Conservation (phyloP, 2,113 vertebrate species). For the Hippocampus mohnikei region DNA sequence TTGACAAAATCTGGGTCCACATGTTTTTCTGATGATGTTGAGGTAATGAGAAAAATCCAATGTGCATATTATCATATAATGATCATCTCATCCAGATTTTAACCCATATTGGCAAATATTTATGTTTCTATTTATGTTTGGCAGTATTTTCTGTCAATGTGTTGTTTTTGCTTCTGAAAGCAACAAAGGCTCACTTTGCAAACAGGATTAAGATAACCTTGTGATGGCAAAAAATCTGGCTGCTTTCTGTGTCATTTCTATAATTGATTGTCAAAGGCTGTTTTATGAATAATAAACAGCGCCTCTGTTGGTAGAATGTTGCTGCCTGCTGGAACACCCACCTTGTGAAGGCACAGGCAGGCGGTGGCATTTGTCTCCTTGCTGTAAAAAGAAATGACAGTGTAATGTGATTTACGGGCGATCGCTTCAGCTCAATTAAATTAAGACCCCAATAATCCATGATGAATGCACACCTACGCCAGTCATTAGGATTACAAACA, state of each 20-base stretch:
- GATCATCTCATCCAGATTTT: background rate
- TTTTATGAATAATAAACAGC: conserved; percentile 60
- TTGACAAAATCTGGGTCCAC: background rate
- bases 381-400: conserved; percentile 74
- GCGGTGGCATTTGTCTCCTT: conserved; percentile 62
- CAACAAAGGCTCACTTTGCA: conserved; percentile 23
- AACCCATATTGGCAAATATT: conserved; percentile 66
- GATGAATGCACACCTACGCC: conserved; percentile 77
- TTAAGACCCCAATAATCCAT: conserved; percentile 73
- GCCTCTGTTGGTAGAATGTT: conserved; percentile 29
- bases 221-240: conserved; percentile 49
- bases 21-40: background rate
- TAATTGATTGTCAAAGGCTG: conserved; percentile 59
- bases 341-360: conserved; percentile 60
- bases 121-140: conserved; percentile 33
- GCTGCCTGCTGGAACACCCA: conserved; percentile 60
- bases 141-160: conserved; percentile 41
- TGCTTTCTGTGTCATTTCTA: conserved; percentile 53
- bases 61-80: no score
- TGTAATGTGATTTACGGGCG: conserved; percentile 76
- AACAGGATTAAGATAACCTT: conserved; percentile 65
- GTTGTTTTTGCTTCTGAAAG: conserved; percentile 28
- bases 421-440: conserved; percentile 76
- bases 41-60: background rate
- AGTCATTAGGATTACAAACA: conserved; percentile 76